These are phyloP conservation scores for Sinosuthora webbiana DNA, from an alignment of 2,113 vertebrate genomes.

Conservation along the genomic window DNA sequence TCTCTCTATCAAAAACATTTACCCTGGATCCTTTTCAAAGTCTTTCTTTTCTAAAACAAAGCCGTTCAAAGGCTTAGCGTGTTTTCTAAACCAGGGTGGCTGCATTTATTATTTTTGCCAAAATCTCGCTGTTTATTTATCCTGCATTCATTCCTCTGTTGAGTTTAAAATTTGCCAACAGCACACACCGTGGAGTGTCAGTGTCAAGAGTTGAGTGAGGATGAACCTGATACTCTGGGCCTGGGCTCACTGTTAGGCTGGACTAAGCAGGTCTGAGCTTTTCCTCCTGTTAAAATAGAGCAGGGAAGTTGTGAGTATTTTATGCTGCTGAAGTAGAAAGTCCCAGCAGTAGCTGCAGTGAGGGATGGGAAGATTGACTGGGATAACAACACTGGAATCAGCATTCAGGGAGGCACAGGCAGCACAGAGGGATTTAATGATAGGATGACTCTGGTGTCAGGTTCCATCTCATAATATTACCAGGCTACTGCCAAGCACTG, in stretches of 20 bases:
- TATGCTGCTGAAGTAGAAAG: background rate
- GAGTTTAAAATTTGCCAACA: constrained; percentile 39
- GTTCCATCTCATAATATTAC: background rate
- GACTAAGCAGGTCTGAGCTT: background rate
- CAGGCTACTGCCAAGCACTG: background rate
- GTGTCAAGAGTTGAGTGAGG: constrained; percentile 24
- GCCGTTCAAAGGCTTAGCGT: constrained; percentile 43
- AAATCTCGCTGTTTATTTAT: constrained; percentile 54
- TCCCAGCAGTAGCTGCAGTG: background rate
- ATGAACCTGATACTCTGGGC: background rate
- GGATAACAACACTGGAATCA: background rate
- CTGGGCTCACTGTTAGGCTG: background rate
- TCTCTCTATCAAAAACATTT: constrained; percentile 65
- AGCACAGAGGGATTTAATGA: background rate
- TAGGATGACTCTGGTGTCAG: background rate
- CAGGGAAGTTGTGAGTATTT: background rate
- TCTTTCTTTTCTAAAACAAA: constrained; percentile 41
- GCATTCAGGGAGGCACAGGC: background rate
- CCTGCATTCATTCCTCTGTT: constrained; percentile 22
- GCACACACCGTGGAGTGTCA: background rate
- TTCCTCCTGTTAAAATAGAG: background rate
- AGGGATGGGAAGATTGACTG: background rate
- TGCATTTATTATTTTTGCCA: constrained; percentile 32
- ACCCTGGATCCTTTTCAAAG: constrained; percentile 66
- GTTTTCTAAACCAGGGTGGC: constrained; percentile 56